Conservation (phyloP, 1,140 invertebrate species). For the Bombus waltoni region DNA sequence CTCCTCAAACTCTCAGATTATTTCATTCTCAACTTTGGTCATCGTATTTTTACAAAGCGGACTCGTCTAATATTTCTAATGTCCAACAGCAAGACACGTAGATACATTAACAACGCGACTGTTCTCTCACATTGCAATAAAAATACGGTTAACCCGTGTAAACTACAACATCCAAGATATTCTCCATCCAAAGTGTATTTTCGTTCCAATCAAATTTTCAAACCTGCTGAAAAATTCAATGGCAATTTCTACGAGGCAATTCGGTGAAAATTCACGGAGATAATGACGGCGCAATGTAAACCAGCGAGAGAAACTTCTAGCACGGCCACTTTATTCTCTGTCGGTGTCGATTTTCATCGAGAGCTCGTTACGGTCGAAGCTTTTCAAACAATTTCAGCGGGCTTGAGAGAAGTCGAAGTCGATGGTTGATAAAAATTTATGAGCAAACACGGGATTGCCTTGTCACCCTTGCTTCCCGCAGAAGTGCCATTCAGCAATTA, state of each 20-base stretch:
- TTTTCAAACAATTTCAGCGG: background rate
- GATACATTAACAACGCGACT: too few species aligned
- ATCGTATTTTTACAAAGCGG: too few species aligned
- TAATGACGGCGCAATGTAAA: background rate
- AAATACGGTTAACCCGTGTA: too few species aligned
- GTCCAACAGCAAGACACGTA: too few species aligned
- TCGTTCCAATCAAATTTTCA: background rate
- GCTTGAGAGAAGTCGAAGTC: background rate
- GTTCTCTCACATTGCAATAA: too few species aligned
- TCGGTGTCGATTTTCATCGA: background rate
- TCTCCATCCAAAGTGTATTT: background rate
- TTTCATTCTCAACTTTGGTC: too few species aligned
- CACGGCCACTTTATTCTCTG: background rate
- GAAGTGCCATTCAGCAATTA: constrained; percentile 34
- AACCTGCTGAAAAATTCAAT: background rate
- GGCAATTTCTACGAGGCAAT: background rate
- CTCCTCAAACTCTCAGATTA: too few species aligned
- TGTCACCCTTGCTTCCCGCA: background rate
- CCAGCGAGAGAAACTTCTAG: background rate
- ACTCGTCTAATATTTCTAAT: too few species aligned
- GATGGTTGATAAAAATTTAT: constrained; percentile 45
- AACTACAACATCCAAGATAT: background rate
- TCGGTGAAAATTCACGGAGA: background rate
- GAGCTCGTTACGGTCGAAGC: background rate
- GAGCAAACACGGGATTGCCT: constrained; percentile 3